Percentiles rank a stretch among this genome's conserved stretches.
Evolutionary conservation across 2,888 invertebrate species (phyloP).

Genomic region (Ochropacha duplaris): DNA sequence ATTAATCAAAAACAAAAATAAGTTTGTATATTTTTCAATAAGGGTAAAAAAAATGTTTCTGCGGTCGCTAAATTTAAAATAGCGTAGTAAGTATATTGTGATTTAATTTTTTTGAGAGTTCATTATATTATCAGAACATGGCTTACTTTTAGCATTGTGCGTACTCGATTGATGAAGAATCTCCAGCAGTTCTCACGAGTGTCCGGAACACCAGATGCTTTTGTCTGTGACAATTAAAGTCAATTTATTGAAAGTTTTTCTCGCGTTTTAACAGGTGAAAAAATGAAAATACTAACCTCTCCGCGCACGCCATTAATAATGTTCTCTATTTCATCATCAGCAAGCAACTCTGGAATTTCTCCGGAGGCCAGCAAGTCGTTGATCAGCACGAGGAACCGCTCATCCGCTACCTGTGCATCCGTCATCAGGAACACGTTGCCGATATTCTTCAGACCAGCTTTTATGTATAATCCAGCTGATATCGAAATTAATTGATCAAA

Average conservation of each 20-base stretch:
- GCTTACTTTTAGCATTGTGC: conserved; percentile 86
- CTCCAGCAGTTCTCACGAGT: conserved; percentile 97
- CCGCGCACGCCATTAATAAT: conserved; percentile 89
- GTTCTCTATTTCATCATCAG: conserved; percentile 95
- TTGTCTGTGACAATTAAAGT: conserved; percentile 78
- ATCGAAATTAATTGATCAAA: neutral
- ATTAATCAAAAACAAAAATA: too few species aligned
- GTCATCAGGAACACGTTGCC: conserved; percentile 95
- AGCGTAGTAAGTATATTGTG: too few species aligned
- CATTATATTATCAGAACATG: neutral
- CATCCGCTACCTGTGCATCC: conserved; percentile 96
- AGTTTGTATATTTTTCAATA: too few species aligned
- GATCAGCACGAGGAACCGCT: conserved; percentile 94
- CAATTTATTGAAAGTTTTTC: conserved; percentile 12
- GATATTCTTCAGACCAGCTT: conserved; percentile 93
- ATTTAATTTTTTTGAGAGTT: too few species aligned
- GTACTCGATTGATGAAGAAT: conserved; percentile 95
- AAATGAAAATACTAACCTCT: conserved; percentile 83
- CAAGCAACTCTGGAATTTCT: conserved; percentile 94
- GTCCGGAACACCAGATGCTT: conserved; percentile 91
- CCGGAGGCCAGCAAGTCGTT: conserved; percentile 97
- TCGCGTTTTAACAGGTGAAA: too few species aligned
- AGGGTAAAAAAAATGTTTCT: too few species aligned
- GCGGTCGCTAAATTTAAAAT: too few species aligned
- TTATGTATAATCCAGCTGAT: conserved; percentile 89